A percentile compares a stretch with the other conserved stretches of the same genome.
Conservation (phyloP, 2,888 invertebrate species). For the Dendrolimus pini region DNA sequence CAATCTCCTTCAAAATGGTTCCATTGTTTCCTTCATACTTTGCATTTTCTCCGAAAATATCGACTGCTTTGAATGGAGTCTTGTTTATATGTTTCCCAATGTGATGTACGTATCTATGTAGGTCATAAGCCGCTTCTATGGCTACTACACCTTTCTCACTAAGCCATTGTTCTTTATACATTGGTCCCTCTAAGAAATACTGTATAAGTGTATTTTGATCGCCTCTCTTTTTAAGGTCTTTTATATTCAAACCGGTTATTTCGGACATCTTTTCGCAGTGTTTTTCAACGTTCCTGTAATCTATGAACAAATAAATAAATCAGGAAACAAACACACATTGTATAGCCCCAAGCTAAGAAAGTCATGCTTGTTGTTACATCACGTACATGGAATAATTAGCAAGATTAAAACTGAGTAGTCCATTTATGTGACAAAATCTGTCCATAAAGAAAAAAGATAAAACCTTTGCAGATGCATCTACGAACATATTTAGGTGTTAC, state of each 20-base stretch:
- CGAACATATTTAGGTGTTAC: too few relatives aligned
- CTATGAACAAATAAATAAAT: conserved; percentile 24
- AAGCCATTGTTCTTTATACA: conserved; percentile 39
- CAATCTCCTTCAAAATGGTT: conserved; percentile 33
- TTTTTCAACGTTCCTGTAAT: conserved; percentile 39
- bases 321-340: neutral
- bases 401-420: too few relatives aligned
- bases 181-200: conserved; percentile 46
- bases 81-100: conserved; percentile 41
- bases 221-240: conserved; percentile 38
- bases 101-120: conserved; percentile 43
- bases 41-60: conserved; percentile 22
- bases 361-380: too few relatives aligned
- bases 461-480: too few relatives aligned
- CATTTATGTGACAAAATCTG: too few relatives aligned
- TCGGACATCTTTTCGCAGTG: conserved; percentile 46
- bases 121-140: conserved; percentile 38
- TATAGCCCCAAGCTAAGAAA: too few relatives aligned
- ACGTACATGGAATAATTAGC: too few relatives aligned
- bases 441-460: too few relatives aligned
- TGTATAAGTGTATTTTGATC: conserved; percentile 47
- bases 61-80: conserved; percentile 26
- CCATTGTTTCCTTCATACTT: conserved; percentile 19
- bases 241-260: conserved; percentile 49
- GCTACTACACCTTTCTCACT: conserved; percentile 37